Evolutionary conservation across 2,888 invertebrate species (phyloP).

Genomic region (Corythucha ciliata): DNA sequence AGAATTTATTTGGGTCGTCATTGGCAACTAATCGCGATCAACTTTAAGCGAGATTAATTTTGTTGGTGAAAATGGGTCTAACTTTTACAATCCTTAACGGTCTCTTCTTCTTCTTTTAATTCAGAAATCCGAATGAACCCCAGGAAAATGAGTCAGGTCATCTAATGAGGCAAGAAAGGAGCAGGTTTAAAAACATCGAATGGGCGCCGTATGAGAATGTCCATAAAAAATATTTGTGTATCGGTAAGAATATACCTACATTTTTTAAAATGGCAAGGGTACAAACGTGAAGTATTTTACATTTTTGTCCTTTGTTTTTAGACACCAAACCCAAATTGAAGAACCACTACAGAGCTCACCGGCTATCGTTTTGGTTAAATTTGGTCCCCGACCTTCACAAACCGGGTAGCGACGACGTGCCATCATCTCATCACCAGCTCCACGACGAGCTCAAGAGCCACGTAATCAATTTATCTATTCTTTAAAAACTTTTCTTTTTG

Average conservation of each 20-base stretch:
- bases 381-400: slow-evolving; percentile 85
- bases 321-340: slow-evolving; percentile 84
- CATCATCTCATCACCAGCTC: slow-evolving; percentile 44
- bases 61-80: too few species aligned
- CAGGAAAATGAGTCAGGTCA: slow-evolving; percentile 50
- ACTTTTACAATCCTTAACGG: too few species aligned
- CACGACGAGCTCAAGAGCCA: slow-evolving; percentile 43
- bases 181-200: slow-evolving; percentile 74
- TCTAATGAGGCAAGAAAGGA: slow-evolving; percentile 65
- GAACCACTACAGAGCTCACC: slow-evolving; percentile 88
- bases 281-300: neutral
- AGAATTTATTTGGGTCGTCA: too few species aligned
- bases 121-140: slow-evolving; percentile 83
- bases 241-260: slow-evolving; percentile 59
- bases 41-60: too few species aligned
- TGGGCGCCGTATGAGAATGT: slow-evolving; percentile 91
- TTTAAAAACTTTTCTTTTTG: too few species aligned
- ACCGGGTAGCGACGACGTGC: slow-evolving; percentile 74
- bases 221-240: slow-evolving; percentile 84
- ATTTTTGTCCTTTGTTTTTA: slow-evolving; percentile 41
- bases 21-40: too few species aligned
- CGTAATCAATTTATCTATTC: slow-evolving; percentile 35
- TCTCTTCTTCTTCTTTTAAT: slow-evolving; percentile 35
- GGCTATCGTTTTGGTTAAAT: slow-evolving; percentile 89
- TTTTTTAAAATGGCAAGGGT: neutral